Evolutionary conservation across 2,888 invertebrate species (phyloP).

Genomic region (Hyppa rectilinea): DNA sequence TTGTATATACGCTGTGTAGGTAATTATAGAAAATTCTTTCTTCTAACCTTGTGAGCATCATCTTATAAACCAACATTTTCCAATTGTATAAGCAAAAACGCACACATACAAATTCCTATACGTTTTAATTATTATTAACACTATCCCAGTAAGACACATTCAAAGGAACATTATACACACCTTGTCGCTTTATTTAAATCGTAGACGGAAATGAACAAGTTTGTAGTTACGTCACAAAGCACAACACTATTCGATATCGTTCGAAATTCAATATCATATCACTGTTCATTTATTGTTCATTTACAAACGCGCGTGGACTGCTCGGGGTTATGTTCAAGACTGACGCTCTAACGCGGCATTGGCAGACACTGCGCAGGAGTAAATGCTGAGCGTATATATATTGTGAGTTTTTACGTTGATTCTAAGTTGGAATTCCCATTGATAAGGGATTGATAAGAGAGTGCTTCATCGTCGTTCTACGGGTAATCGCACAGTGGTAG

Average conservation of each 20-base stretch:
- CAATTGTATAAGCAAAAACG: background rate
- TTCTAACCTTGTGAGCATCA: background rate
- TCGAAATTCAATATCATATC: conserved; percentile 54
- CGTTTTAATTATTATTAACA: conserved; percentile 1
- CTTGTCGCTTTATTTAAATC: conserved; percentile 50
- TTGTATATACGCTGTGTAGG: background rate
- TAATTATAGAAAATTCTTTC: background rate
- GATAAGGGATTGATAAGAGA: conserved; percentile 41
- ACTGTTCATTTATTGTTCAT: conserved; percentile 52
- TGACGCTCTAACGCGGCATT: conserved; percentile 71
- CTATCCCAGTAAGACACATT: conserved; percentile 3
- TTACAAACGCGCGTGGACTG: conserved; percentile 65
- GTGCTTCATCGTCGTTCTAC: background rate
- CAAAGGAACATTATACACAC: conserved; percentile 50
- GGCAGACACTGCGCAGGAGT: conserved; percentile 76
- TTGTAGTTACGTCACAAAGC: conserved; percentile 53
- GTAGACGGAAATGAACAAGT: conserved; percentile 39
- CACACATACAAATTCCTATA: conserved; percentile 3
- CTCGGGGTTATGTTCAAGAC: conserved; percentile 66
- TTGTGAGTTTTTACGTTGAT: conserved; percentile 41
- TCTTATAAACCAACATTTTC: background rate
- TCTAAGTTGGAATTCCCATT: conserved; percentile 39
- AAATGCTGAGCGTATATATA: conserved; percentile 68
- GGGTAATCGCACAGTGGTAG: background rate
- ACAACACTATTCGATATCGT: conserved; percentile 45